A percentile compares a stretch with the other conserved stretches of the same genome.
phyloP scores from a whole-genome alignment of 2,113 vertebrate species.

The Hystrix brachyura region DNA sequence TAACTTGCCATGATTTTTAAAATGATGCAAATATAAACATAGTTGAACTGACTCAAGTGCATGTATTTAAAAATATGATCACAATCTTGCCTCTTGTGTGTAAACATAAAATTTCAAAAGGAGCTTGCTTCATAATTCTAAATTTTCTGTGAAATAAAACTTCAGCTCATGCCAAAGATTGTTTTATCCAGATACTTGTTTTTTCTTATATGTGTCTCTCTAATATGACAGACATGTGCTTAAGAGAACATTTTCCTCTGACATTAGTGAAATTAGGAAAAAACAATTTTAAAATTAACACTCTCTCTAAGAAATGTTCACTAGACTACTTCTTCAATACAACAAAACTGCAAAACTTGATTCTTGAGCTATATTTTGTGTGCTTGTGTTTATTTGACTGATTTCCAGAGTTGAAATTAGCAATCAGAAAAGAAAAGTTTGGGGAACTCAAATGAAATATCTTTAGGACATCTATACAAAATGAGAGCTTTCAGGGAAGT shows the following conservation, averaged over 20 bases:
- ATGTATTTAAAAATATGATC: conserved; percentile 28
- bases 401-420: conserved; percentile 79
- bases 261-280: conserved; percentile 18
- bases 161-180: conserved; percentile 25
- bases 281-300: conserved; percentile 54
- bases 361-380: conserved; percentile 56
- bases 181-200: conserved; percentile 34
- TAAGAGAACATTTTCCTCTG: conserved; percentile 44
- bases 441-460: conserved; percentile 75
- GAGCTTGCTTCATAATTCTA: conserved; percentile 37
- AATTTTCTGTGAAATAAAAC: conserved; percentile 60
- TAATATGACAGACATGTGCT: background rate
- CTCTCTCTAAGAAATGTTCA: conserved; percentile 50
- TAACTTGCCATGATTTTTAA: conserved; percentile 53
- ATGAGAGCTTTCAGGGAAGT: conserved; percentile 62
- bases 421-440: conserved; percentile 77
- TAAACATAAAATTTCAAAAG: conserved; percentile 62
- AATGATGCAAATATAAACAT: conserved; percentile 60
- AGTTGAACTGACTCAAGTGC: conserved; percentile 33
- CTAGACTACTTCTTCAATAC: background rate
- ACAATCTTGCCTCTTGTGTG: background rate
- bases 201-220: background rate
- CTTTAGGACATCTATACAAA: conserved; percentile 77
- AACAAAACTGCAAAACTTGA: conserved; percentile 62
- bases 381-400: conserved; percentile 78